Conservation (phyloP, 1,140 invertebrate genomes). For the Drosophila arizonae region DNA sequence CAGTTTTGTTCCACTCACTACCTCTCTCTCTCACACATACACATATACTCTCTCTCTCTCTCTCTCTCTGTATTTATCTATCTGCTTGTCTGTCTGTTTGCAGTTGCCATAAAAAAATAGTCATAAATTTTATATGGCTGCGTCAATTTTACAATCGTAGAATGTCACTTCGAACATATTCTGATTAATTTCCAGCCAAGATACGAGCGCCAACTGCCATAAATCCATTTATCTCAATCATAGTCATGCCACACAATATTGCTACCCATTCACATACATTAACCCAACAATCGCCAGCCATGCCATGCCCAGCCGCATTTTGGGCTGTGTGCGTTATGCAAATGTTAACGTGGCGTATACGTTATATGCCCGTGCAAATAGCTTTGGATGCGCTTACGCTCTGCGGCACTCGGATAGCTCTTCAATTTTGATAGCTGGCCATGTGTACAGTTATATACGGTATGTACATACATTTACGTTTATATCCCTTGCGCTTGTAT, state of each 20-base stretch:
- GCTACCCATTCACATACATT: neutral
- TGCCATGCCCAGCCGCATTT: neutral
- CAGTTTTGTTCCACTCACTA: constrained; percentile 17
- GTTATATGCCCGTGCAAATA: constrained; percentile 66
- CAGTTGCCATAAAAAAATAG: constrained; percentile 46
- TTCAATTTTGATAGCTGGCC: constrained; percentile 14
- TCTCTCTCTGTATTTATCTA: neutral
- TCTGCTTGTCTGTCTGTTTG: constrained; percentile 24
- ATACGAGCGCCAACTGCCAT: constrained; percentile 59
- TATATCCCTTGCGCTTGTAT: constrained; percentile 70
- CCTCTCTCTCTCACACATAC: constrained; percentile 9
- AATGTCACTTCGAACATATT: constrained; percentile 69
- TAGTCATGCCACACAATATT: constrained; percentile 55
- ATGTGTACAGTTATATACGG: neutral
- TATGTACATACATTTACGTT: neutral
- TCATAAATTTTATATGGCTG: constrained; percentile 72
- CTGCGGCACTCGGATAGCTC: constrained; percentile 14
- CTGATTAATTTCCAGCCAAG: constrained; percentile 74
- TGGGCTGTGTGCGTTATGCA: constrained; percentile 44
- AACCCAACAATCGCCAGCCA: constrained; percentile 14
- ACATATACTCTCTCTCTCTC: neutral
- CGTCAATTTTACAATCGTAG: constrained; percentile 75
- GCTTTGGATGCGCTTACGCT: constrained; percentile 54
- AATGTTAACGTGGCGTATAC: constrained; percentile 74
- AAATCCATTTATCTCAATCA: constrained; percentile 81